Percentiles rank a stretch among this genome's conserved stretches.
Conservation (phyloP, 2,113 vertebrate species). For the Mus musculus region GRCm39 chr1:33070001-33070500, state of each 20-base stretch:
- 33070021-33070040: constrained; percentile 84
- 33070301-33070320: constrained; percentile 61
- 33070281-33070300: constrained; percentile 67
- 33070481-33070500: constrained; percentile 79
- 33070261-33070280: constrained; percentile 58
- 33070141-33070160: constrained; percentile 7
- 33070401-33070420: constrained; percentile 77
- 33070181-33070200: constrained; percentile 52
- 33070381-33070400: constrained; percentile 75
- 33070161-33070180: constrained; percentile 61
- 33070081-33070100: constrained; percentile 69
- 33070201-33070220: constrained; percentile 57
- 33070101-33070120: constrained; percentile 51
- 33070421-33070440: constrained; percentile 77
- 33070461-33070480: constrained; percentile 67
- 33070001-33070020: constrained; percentile 84
- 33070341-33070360: constrained; percentile 70
- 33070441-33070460: constrained; percentile 76
- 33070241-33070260: background rate
- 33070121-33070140: background rate
- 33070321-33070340: constrained; percentile 69
- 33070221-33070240: constrained; percentile 46
- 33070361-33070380: constrained; percentile 80
- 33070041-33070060: constrained; percentile 75
- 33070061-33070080: constrained; percentile 74